Conservation (phyloP, 2,888 invertebrate species). For the Tenthredo livida region DNA sequence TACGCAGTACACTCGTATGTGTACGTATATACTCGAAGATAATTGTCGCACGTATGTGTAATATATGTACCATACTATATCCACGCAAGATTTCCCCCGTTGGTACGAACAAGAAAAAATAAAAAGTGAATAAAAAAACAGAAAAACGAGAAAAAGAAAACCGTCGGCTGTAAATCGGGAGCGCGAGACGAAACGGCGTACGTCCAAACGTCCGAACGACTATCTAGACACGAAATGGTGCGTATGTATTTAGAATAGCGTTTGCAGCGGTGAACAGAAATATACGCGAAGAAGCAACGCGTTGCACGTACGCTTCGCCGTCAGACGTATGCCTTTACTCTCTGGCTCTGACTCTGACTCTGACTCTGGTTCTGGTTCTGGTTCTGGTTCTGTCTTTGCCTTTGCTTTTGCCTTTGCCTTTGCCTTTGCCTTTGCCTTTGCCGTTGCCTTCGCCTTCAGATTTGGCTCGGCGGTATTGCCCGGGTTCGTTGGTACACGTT, state of each 20-base stretch:
- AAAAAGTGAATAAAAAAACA: not conserved
- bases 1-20: too few species aligned
- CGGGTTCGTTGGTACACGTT: not conserved
- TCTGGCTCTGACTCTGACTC: not conserved
- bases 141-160: not conserved
- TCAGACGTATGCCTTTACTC: not conserved
- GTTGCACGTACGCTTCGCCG: not conserved
- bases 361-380: not conserved
- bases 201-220: not conserved
- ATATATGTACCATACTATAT: not conserved
- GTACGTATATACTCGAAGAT: not conserved
- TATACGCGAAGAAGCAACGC: slow-evolving; percentile 21
- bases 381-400: not conserved
- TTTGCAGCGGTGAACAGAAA: slow-evolving; percentile 23
- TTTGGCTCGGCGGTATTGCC: not conserved
- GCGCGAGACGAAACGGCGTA: not conserved
- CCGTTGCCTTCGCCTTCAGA: not conserved
- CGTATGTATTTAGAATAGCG: slow-evolving; percentile 1
- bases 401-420: not conserved
- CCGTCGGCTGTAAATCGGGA: slow-evolving; percentile 6
- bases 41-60: not conserved
- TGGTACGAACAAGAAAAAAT: not conserved
- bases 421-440: not conserved
- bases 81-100: not conserved
- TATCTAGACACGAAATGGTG: not conserved